Conservation (phyloP, 2,888 invertebrate species). For the Pammene aurita region DNA sequence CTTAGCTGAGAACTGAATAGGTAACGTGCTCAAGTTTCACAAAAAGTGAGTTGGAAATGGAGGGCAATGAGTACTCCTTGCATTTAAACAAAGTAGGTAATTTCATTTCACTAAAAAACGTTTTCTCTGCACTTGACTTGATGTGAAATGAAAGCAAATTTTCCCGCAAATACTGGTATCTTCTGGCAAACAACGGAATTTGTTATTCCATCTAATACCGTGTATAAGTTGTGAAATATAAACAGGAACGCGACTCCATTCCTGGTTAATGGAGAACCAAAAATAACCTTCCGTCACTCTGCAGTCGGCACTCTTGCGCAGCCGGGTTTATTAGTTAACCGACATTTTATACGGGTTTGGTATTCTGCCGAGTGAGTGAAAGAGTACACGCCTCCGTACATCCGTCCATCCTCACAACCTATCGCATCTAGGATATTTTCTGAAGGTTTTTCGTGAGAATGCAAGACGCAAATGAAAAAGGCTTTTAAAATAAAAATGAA, state of each 20-base stretch:
- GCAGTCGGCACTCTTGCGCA: slow-evolving; percentile 54
- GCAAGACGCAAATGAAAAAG: too few species aligned
- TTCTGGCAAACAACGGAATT: neutral
- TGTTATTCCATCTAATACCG: slow-evolving; percentile 19
- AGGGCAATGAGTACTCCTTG: too few species aligned
- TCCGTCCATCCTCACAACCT: too few species aligned
- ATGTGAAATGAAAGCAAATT: neutral
- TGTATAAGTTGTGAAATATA: slow-evolving; percentile 62
- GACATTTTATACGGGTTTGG: slow-evolving; percentile 25
- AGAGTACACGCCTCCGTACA: neutral
- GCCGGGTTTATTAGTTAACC: slow-evolving; percentile 40
- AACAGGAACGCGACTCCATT: slow-evolving; percentile 74
- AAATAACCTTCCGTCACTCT: slow-evolving; percentile 76
- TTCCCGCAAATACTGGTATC: neutral
- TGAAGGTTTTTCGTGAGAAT: too few species aligned
- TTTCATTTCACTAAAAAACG: too few species aligned
- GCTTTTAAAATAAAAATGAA: too few species aligned
- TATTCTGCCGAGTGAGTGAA: neutral
- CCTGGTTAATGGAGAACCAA: slow-evolving; percentile 77
- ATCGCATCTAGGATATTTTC: too few species aligned
- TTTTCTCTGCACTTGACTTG: too few species aligned
- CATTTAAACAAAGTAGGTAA: too few species aligned
- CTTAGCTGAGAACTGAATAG: too few species aligned
- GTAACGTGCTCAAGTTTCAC: too few species aligned
- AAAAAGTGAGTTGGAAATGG: too few species aligned